phyloP scores from a whole-genome alignment of 2,113 vertebrate species.

The Drymodes brunneopygia region DNA sequence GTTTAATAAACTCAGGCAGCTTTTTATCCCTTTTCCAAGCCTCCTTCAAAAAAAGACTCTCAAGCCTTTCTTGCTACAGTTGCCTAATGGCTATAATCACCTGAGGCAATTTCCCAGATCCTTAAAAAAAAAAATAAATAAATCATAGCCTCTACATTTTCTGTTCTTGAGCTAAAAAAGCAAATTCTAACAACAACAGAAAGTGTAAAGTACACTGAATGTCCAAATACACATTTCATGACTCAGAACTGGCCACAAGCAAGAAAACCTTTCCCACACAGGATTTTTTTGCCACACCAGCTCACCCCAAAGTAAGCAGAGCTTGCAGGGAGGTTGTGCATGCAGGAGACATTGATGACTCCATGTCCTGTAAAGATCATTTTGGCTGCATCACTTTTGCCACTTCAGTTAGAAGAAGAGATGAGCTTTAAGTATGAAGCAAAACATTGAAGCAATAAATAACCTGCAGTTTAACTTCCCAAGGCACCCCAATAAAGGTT shows the following conservation, averaged over 20 bases:
- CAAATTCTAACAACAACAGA: not conserved
- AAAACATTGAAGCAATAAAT: not conserved
- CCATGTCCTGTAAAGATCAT: fast-evolving
- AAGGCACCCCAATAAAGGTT: not conserved
- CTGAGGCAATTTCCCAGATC: not conserved
- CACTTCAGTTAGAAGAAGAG: not conserved
- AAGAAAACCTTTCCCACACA: not conserved
- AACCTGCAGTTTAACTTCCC: not conserved
- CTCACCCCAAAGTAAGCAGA: not conserved
- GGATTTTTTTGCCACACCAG: not conserved
- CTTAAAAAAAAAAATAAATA: not conserved
- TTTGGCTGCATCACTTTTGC: not conserved
- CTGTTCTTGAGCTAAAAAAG: not conserved
- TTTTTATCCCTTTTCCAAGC: not conserved
- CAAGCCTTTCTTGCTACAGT: not conserved
- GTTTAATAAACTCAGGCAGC: not conserved
- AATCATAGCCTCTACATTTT: not conserved
- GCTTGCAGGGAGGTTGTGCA: not conserved
- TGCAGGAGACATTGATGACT: not conserved
- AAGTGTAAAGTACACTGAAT: not conserved
- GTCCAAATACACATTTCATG: not conserved
- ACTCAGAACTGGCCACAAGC: not conserved
- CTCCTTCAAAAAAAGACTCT: not conserved
- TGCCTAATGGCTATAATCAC: not conserved
- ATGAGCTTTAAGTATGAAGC: not conserved